A percentile compares a stretch with the other conserved stretches of the same genome.
Conservation (phyloP, 2,113 vertebrate species). For the Pionites leucogaster region DNA sequence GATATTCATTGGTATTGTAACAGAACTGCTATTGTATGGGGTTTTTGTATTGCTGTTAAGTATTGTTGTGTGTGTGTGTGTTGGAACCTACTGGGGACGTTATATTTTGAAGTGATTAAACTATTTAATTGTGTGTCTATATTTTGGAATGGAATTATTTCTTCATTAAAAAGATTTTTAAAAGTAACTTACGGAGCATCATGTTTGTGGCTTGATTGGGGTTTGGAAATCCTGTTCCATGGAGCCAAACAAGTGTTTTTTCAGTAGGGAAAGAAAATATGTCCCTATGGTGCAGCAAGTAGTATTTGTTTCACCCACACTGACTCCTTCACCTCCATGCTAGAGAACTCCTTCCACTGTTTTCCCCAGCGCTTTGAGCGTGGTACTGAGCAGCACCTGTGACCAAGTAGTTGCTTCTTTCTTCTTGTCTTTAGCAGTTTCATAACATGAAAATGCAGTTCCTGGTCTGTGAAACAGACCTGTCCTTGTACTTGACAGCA, state of each 20-base stretch:
- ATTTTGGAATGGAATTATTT: constrained; percentile 91
- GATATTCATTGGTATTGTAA: constrained; percentile 84
- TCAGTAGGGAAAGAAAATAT: neutral
- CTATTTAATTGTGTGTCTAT: constrained; percentile 91
- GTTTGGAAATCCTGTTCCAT: neutral
- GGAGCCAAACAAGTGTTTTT: neutral
- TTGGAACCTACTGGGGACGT: constrained; percentile 86
- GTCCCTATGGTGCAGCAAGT: neutral
- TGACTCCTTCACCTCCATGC: neutral
- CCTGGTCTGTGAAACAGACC: neutral
- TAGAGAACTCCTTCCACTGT: neutral
- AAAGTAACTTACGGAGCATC: constrained; percentile 67
- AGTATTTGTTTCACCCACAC: neutral
- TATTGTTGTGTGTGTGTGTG: constrained; percentile 81
- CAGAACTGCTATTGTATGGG: constrained; percentile 83
- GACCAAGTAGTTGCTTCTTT: neutral
- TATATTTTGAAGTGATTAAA: constrained; percentile 91
- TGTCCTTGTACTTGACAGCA: neutral
- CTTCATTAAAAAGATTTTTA: constrained; percentile 89
- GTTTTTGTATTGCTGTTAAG: constrained; percentile 88
- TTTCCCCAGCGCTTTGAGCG: fast-evolving
- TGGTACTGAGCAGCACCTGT: fast-evolving
- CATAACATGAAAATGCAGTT: neutral
- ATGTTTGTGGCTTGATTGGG: constrained; percentile 19
- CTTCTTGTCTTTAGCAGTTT: neutral